Evolutionary conservation across 2,113 vertebrate species (phyloP).

Genomic region (Dolichallabes microphthalmus): DNA sequence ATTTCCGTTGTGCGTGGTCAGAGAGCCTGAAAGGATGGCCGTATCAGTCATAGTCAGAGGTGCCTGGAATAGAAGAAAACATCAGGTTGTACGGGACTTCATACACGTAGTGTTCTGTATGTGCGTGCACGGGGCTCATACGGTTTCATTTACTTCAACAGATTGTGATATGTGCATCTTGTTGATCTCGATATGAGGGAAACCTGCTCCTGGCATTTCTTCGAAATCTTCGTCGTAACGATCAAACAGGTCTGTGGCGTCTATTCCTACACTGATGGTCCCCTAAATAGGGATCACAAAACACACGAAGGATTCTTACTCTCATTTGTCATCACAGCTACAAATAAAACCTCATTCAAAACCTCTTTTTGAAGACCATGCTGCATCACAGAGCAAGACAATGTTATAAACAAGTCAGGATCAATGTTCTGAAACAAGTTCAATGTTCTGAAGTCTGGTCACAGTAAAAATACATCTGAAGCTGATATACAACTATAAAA

Average conservation of each 20-base stretch:
- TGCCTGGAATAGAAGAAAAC: slow-evolving; percentile 72
- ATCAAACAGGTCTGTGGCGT: slow-evolving; percentile 96
- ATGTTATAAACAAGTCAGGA: neutral
- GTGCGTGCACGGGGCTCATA: neutral
- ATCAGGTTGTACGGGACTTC: neutral
- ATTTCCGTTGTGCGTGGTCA: slow-evolving; percentile 92
- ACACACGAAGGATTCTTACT: neutral
- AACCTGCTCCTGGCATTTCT: slow-evolving; percentile 83
- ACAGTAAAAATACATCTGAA: neutral
- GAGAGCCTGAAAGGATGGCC: slow-evolving; percentile 91
- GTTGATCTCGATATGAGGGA: slow-evolving; percentile 95
- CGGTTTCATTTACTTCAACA: slow-evolving; percentile 80
- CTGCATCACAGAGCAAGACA: neutral
- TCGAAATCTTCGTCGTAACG: slow-evolving; percentile 95
- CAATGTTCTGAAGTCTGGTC: too few species aligned
- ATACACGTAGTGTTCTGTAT: too few species aligned
- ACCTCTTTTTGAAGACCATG: neutral
- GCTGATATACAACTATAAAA: neutral
- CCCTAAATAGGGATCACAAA: slow-evolving; percentile 72
- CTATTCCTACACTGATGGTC: slow-evolving; percentile 93
- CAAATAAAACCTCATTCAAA: too few species aligned
- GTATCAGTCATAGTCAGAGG: slow-evolving; percentile 90
- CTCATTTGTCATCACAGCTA: neutral
- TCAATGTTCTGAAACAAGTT: too few species aligned
- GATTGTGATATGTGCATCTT: slow-evolving; percentile 99